Evolutionary conservation across 1,140 invertebrate genomes (phyloP), one percentile per base, ranked within the genome.

Genomic region (Brachionus calyciflorus): DNA sequence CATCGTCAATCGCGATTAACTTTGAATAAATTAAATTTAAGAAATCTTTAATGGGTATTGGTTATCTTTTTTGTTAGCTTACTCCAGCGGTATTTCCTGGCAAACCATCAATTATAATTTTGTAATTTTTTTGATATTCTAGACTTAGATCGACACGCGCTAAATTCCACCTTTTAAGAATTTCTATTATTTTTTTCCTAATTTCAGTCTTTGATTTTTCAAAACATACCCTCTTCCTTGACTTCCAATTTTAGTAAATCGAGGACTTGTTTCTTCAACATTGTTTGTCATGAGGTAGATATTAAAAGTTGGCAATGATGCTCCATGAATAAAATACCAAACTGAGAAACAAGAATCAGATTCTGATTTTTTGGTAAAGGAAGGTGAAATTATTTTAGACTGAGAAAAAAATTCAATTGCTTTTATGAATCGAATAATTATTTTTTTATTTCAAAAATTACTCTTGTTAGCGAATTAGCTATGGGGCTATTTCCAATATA

Each of bases 1-100:
- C 78, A 41, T 82, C 81, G 79, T 82, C 81, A n/a, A 82, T 46
- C n/a, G 80, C 80, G 51, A 82, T 40, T 9, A 63, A 19, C 57
- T 63, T 14, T 6, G 12, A 63, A 63, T 17, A 12, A 17, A 37
- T 40, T 40, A 55, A 55, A n/a, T n/a, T n/a, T n/a, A 55, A 26
- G 14, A 53, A 24, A 24, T 53, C 4, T 19, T 21, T 19, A 12
- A 21, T 37, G 21, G 1, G 14, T 0, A 60, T 17, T 9, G 21
- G 4, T 9, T 28, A 55, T n/a, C 19, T 53, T 17, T 17, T n/a
- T 37, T 5, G 0, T 28, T 26, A 57, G 40, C 12, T 44, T 3
- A 65, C 37, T 21, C 60, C 60, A 7, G 37, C 24, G 10, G 21
- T n/a, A 14, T 37, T 28, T n/a, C 9, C 3, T 0, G 40, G 60